phyloP scores from a whole-genome alignment of 2,797 vertebrate species.

The Anguilla pacifica region DNA sequence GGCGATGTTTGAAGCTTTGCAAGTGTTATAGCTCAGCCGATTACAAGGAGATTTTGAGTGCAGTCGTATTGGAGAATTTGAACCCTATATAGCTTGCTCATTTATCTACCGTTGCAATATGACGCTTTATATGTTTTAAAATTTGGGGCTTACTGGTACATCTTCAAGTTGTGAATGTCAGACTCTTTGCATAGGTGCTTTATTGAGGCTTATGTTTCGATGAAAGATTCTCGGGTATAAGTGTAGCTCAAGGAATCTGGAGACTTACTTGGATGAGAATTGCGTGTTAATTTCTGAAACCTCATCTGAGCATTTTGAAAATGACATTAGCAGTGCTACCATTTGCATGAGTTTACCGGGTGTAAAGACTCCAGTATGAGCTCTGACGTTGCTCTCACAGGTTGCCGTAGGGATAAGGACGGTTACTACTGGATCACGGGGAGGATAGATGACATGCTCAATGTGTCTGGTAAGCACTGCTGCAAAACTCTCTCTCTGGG shows the following conservation, averaged over 20 bases:
- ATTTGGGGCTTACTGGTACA: neutral
- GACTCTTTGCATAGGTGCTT: neutral
- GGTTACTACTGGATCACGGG: slow-evolving; percentile 98
- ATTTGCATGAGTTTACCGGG: neutral
- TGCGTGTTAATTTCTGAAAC: neutral
- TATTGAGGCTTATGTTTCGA: neutral
- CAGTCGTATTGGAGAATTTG: neutral
- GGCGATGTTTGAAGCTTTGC: neutral
- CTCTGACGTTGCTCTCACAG: slow-evolving; percentile 60
- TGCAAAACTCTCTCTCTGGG: no score
- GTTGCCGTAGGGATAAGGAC: slow-evolving; percentile 91
- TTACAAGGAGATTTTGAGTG: neutral
- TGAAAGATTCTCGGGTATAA: neutral
- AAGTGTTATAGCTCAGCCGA: neutral
- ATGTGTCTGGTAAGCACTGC: slow-evolving; percentile 85
- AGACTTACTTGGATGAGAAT: neutral
- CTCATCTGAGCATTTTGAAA: neutral
- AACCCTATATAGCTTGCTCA: neutral
- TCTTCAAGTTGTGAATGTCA: neutral
- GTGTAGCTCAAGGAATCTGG: no score
- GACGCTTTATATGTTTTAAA: neutral
- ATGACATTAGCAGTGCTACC: neutral
- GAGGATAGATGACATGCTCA: slow-evolving; percentile 96
- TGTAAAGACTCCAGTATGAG: no score
- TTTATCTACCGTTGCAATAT: neutral